A percentile compares a stretch with the other conserved stretches of the same genome.
These are phyloP conservation scores for Channa argus DNA, from an alignment of 2,113 vertebrate species.

Conservation along the genomic window DNA sequence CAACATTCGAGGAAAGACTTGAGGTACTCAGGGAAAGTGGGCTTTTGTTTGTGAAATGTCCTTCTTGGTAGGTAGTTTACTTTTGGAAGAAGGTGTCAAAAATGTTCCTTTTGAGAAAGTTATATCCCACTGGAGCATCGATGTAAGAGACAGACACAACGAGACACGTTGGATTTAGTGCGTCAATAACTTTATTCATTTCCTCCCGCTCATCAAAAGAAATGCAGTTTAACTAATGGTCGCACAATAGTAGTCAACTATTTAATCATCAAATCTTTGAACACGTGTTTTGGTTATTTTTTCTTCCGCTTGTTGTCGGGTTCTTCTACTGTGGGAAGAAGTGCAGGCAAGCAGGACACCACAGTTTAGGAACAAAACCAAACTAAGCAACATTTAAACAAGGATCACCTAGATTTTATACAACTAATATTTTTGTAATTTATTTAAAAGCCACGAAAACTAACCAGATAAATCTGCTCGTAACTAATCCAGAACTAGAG, in stretches of 20 bases:
- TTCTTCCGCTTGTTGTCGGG: slow-evolving; percentile 34
- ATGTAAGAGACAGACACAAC: background rate
- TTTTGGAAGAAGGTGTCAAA: slow-evolving; percentile 20
- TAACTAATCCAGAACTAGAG: slow-evolving; percentile 71
- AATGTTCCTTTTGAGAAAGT: slow-evolving; percentile 33
- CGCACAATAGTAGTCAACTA: slow-evolving; percentile 77
- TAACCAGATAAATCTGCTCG: slow-evolving; percentile 68
- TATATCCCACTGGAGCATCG: background rate
- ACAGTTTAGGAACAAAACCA: slow-evolving; percentile 70
- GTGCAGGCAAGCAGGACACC: slow-evolving; percentile 67
- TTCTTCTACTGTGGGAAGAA: slow-evolving; percentile 61
- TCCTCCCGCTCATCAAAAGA: slow-evolving; percentile 79
- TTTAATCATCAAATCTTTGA: slow-evolving; percentile 73
- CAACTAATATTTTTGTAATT: slow-evolving; percentile 60
- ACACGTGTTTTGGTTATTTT: slow-evolving; percentile 39
- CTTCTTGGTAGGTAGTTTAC: no score
- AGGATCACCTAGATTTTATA: slow-evolving; percentile 75
- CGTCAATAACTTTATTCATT: slow-evolving; percentile 89
- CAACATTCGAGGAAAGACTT: background rate
- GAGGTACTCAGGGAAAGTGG: background rate
- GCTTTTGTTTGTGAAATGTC: background rate
- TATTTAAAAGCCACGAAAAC: slow-evolving; percentile 74
- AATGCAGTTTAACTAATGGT: slow-evolving; percentile 81
- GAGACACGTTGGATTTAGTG: slow-evolving; percentile 85
- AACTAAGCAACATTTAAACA: slow-evolving; percentile 78